Conservation (phyloP, 1,140 invertebrate genomes). For the Metaphire vulgaris region DNA sequence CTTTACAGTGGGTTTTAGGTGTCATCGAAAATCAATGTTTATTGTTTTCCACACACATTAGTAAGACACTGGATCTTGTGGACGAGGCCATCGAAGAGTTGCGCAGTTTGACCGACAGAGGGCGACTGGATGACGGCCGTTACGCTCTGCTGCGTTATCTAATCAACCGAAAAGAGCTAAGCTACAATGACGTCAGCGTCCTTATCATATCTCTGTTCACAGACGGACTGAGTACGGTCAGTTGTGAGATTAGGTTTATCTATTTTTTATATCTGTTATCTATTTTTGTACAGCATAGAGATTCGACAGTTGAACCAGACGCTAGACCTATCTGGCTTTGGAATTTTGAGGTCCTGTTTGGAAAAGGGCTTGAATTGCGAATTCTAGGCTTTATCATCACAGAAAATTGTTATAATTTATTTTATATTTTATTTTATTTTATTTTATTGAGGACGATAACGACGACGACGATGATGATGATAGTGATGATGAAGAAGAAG, state of each 20-base stretch:
- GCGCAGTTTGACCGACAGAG: slow-evolving; percentile 35
- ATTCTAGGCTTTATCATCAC: no score
- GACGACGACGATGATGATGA: slow-evolving; percentile 3
- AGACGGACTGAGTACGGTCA: slow-evolving; percentile 81
- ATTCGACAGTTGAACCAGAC: no score
- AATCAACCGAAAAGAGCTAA: slow-evolving; percentile 51
- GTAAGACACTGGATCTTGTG: no score
- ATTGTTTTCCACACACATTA: no score
- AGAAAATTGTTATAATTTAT: no score
- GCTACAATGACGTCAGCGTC: slow-evolving; percentile 62
- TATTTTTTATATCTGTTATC: background rate
- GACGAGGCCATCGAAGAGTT: slow-evolving; percentile 39
- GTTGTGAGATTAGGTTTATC: slow-evolving; percentile 27
- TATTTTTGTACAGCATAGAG: no score
- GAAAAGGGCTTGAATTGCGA: no score
- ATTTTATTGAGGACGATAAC: background rate
- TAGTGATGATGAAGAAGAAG: background rate
- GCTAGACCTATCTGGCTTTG: no score
- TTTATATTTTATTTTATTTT: background rate
- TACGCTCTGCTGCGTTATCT: slow-evolving; percentile 55
- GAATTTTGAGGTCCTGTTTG: no score
- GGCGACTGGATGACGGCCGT: slow-evolving; percentile 42
- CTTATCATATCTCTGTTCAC: slow-evolving; percentile 73
- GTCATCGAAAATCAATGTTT: no score
- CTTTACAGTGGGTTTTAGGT: no score